Percentiles rank a stretch among this genome's conserved stretches.
These are phyloP conservation scores for Xiphorhynchus elegans DNA, from an alignment of 2,113 vertebrate genomes.

Conservation along the genomic window DNA sequence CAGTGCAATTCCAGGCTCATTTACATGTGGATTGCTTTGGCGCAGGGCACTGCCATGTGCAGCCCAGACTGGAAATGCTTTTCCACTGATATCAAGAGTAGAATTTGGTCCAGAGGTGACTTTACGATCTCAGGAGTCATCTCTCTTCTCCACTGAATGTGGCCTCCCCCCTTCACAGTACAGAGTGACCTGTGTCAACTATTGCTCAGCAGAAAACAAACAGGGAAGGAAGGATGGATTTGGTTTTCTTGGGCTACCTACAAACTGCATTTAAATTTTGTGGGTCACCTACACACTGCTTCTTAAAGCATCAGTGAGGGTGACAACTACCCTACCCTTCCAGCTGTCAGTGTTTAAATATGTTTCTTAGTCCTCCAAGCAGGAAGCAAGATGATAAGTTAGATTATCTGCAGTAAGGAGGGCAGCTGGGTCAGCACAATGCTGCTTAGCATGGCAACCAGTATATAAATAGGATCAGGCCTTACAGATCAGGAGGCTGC, in stretches of 20 bases:
- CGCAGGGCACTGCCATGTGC: background rate
- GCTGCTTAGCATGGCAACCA: background rate
- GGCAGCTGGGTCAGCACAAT: background rate
- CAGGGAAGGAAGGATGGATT: background rate
- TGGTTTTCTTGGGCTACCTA: background rate
- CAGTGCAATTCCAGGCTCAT: background rate
- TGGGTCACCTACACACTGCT: background rate
- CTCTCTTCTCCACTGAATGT: background rate
- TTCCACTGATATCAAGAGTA: background rate
- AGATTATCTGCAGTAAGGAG: constrained; percentile 37
- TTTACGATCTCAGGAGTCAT: background rate
- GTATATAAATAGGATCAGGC: constrained; percentile 8
- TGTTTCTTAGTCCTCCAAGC: background rate
- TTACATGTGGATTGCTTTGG: background rate
- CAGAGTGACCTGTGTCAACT: fast-evolving
- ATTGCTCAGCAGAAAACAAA: constrained; percentile 10
- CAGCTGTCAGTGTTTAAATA: background rate
- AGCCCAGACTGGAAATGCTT: background rate
- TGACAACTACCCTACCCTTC: background rate
- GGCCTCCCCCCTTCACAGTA: background rate
- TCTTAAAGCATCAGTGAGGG: background rate
- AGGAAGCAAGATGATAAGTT: constrained; percentile 2
- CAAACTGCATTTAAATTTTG: background rate
- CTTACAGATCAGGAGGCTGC: background rate
- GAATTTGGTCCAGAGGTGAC: constrained; percentile 1